Percentiles rank a stretch among this genome's conserved stretches.
Conservation (phyloP, 1,140 invertebrate genomes). For the Metopolophium dirhodum region DNA sequence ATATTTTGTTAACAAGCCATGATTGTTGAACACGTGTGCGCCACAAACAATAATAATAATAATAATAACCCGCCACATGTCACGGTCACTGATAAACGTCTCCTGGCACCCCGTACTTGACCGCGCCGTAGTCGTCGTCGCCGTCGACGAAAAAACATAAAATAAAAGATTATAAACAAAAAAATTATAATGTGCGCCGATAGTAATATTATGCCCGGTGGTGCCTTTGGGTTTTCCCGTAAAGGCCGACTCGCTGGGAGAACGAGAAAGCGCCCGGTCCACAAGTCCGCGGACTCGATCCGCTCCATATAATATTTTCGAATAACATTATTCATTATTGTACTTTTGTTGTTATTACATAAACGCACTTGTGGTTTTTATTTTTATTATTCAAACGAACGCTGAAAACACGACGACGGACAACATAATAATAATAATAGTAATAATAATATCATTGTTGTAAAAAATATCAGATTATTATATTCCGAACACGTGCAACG, state of each 20-base stretch:
- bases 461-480: neutral
- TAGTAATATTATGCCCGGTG: neutral
- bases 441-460: neutral
- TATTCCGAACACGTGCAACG: conserved; percentile 26
- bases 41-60: conserved; percentile 46
- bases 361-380: neutral
- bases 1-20: conserved; percentile 57
- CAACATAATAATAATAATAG: neutral
- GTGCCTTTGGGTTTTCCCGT: neutral
- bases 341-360: neutral
- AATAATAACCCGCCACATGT: conserved; percentile 46
- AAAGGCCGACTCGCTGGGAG: neutral
- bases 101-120: conserved; percentile 30
- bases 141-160: neutral
- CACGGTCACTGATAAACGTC: conserved; percentile 32
- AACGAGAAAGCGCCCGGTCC: neutral
- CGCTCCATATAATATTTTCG: neutral
- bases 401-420: neutral
- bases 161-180: neutral
- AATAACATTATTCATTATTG: neutral
- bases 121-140: neutral
- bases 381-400: neutral
- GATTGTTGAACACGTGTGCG: conserved; percentile 57
- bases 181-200: neutral
- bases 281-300: too few species aligned